Percentiles rank a stretch among this genome's conserved stretches.
Evolutionary conservation across 2,797 vertebrate species (phyloP).

Genomic region (Dermochelys coriacea): DNA sequence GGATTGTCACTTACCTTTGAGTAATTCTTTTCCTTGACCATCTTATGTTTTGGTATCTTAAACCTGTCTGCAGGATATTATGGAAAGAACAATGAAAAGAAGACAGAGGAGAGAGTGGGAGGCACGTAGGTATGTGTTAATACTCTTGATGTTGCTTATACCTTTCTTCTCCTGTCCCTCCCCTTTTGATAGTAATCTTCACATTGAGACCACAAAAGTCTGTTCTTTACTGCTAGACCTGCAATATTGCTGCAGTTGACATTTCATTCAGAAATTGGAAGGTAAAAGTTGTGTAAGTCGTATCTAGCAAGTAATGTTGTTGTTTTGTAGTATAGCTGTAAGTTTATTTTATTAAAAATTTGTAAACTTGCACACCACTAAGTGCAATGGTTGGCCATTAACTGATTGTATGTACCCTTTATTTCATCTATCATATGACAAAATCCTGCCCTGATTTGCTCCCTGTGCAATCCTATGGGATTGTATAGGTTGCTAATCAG

Average conservation of each 20-base stretch:
- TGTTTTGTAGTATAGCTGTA: neutral
- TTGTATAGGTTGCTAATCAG: neutral
- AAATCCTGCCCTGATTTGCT: neutral
- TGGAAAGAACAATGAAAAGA: slow-evolving; percentile 90
- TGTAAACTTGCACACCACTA: neutral
- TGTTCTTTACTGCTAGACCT: neutral
- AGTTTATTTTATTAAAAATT: neutral
- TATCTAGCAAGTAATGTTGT: neutral
- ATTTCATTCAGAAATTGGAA: neutral
- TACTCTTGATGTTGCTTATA: neutral
- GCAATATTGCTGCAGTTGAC: neutral
- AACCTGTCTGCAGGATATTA: slow-evolving; percentile 82
- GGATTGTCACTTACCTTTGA: neutral
- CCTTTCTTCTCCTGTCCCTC: neutral
- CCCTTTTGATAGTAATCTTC: neutral
- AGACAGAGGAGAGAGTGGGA: slow-evolving; percentile 92
- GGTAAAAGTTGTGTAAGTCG: neutral
- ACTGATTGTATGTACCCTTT: neutral
- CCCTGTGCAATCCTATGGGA: neutral
- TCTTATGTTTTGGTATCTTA: slow-evolving; percentile 1
- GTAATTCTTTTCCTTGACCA: neutral
- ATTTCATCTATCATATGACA: fast-evolving
- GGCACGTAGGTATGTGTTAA: slow-evolving; percentile 85
- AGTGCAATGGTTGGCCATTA: neutral
- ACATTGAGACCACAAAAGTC: neutral